Evolutionary conservation across 2,113 vertebrate genomes (phyloP), one percentile per base, ranked within the genome.

Genomic region (Syngnathus typhle): DNA sequence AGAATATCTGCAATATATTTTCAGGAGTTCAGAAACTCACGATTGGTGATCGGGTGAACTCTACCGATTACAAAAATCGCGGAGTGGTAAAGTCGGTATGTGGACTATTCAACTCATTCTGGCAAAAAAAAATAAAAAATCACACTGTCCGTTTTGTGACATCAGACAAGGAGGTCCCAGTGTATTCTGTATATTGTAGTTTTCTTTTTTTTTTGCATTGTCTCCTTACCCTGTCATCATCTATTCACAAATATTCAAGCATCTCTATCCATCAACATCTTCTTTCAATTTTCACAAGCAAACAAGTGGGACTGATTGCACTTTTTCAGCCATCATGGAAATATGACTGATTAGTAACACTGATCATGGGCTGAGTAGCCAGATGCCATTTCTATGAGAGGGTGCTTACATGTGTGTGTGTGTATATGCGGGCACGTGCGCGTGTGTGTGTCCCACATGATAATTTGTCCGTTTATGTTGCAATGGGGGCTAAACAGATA

Each of bases 381-480:
- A 43, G 54, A 27, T 32, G 67, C 63, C 23, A 37, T 79, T 64
- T 54, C 54, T 73, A 67, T 62, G 71, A 75, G 52, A 52, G 39
- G 23, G 55, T 76, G 73, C 51, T 13, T 61, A 49, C 18, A 47
- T 64, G 65, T 36, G 61, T 64, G 65, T 38, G 64, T 64, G 64
- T 64, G 63, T 59, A 55, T 60, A 39, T 61, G 41, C 60, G 49
- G 56, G 36, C 67, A 54, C 73, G 61, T 52, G 52, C 66, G 62
- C 59, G 60, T 51, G 77, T 63, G 67, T 44, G 76, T 78, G 74
- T 83, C 79, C 75, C 79, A 86, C 83, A 85, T 85, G 84, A 86
- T 87, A 85, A 87, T 88, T 88, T 86, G 85, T 87, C 82, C 85
- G 80, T 85, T 87, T 88, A 86, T 83, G 81, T 84, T 85, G 88